phyloP scores from a whole-genome alignment of 2,888 invertebrate species.

The Empis stercorea region DNA sequence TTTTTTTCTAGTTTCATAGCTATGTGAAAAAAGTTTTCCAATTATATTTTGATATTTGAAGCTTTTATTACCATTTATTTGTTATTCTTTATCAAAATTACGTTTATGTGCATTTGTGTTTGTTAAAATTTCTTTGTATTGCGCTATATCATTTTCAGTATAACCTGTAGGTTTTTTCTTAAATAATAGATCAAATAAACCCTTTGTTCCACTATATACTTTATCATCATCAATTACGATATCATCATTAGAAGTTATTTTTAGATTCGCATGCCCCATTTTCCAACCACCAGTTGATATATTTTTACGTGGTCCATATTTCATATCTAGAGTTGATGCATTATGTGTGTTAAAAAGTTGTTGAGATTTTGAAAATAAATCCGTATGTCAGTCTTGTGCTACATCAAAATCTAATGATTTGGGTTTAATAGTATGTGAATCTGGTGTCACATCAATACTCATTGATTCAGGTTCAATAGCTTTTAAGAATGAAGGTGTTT shows the following conservation, averaged over 20 bases:
- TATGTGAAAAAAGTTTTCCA: neutral
- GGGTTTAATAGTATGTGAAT: too few species aligned
- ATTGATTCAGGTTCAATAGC: too few species aligned
- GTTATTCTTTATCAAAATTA: neutral
- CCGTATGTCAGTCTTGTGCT: neutral
- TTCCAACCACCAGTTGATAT: neutral
- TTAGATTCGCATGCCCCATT: neutral
- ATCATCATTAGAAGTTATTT: neutral
- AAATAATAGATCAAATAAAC: neutral
- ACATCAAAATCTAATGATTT: neutral
- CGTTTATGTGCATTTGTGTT: neutral
- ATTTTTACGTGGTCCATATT: neutral
- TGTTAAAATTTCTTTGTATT: neutral
- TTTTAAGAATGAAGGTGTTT: too few species aligned
- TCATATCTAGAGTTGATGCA: neutral
- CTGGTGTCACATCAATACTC: too few species aligned
- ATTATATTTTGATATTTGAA: neutral
- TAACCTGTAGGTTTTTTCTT: neutral
- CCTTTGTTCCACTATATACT: neutral
- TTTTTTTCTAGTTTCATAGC: neutral
- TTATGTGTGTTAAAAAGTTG: neutral
- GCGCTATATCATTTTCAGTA: neutral
- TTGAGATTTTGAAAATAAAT: neutral
- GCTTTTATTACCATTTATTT: neutral
- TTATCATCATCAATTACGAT: neutral